Percentiles rank a stretch among this genome's conserved stretches.
Conservation (phyloP, 1,140 invertebrate species). For the Myzus persicae region DNA sequence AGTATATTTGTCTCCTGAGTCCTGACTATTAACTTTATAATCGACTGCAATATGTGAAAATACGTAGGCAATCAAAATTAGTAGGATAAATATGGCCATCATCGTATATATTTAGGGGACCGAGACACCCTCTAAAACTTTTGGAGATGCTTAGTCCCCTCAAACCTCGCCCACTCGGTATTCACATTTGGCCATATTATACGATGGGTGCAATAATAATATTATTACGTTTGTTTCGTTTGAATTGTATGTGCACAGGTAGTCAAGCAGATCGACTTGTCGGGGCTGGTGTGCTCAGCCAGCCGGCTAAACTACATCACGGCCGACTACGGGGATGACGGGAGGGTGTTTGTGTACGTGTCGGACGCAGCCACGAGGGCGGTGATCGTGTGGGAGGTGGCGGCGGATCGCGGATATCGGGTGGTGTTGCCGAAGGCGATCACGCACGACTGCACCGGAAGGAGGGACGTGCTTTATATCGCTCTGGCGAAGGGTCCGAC, state of each 20-base stretch:
- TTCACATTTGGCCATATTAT: neutral
- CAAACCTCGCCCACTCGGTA: neutral
- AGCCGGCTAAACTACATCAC: constrained; percentile 72
- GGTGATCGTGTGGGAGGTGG: constrained; percentile 72
- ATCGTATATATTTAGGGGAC: neutral
- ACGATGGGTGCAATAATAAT: neutral
- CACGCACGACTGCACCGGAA: constrained; percentile 61
- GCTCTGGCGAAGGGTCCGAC: constrained; percentile 65
- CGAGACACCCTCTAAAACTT: too few relatives aligned
- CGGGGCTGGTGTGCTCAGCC: constrained; percentile 66
- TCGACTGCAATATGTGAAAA: neutral
- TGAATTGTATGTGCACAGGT: constrained; percentile 63
- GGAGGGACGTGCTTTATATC: constrained; percentile 70
- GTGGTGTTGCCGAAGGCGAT: constrained; percentile 64
- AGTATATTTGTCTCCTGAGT: neutral
- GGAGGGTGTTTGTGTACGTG: constrained; percentile 67
- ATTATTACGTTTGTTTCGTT: neutral
- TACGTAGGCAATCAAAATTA: neutral
- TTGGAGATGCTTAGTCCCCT: too few relatives aligned
- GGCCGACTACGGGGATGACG: constrained; percentile 68
- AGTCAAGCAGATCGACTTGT: constrained; percentile 70
- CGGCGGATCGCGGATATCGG: constrained; percentile 66
- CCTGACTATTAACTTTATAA: too few relatives aligned
- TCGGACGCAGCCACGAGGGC: constrained; percentile 71
- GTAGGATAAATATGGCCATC: too few relatives aligned